Evolutionary conservation across 2,113 vertebrate genomes (phyloP), one percentile per base, ranked within the genome.

Genomic region (Ciconia stormi): DNA sequence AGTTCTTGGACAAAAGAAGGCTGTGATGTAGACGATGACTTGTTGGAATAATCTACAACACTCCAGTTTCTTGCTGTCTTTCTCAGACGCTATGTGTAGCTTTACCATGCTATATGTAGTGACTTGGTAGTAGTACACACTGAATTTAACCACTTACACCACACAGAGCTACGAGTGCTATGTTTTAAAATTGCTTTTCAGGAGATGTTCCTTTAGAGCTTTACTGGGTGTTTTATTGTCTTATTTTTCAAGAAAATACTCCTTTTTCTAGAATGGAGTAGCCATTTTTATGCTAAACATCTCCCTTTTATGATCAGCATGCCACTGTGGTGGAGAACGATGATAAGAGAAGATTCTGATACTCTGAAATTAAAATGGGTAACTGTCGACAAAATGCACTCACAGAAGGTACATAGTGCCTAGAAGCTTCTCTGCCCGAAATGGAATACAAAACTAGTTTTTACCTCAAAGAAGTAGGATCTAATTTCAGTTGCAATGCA

Each of bases 291-390:
- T 78, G 22, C 38, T 84, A 12, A 69, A n/a, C 25, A 9, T 36
- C 14, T 89, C 16, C 9, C 4, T 55, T 65, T 84, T 78, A 22
- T 49, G 34, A 69, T 87, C 18, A 50, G 36, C 9, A 8, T 38
- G 32, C 6, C 5, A 8, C n/a, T 78, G 32, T 86, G n/a, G 36
- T 47, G 32, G 50, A 46, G 42, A 82, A 46, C 0, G 2, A 0
- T 22, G 42, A 5, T n/a, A 19, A 67, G 30, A 82, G 65, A 34
- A 73, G 14, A 25, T 87, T 38, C 50, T 63, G 20, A 20, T 72
- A n/a, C 11, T 82, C 36, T 70, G 71, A 93, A 80, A 80, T 49
- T 16, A 36, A 77, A 70, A 47, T 22, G n/a, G 17, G 4, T 59
- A 34, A 29, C 34, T 71, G 42, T 46, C 8, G 9, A 44, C 65